A percentile compares a stretch with the other conserved stretches of the same genome.
Evolutionary conservation across 92 coral and sea anemone species (phyloP).

Genomic region (Parazoanthus darwini): DNA sequence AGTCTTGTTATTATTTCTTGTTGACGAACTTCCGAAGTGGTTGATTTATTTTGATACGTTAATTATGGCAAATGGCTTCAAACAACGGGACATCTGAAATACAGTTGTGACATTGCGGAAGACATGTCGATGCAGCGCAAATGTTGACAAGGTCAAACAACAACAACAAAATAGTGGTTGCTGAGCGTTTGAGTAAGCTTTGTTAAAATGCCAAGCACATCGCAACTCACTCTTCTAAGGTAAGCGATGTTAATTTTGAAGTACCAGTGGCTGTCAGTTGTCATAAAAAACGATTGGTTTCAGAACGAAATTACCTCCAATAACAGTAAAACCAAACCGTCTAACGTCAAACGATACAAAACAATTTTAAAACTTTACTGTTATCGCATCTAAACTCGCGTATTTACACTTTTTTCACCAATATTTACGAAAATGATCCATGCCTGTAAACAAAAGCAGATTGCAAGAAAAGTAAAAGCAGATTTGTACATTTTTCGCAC

Average conservation of each 20-base stretch:
- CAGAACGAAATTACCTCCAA: not conserved
- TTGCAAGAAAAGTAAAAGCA: not conserved
- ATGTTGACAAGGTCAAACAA: not conserved
- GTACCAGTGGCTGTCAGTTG: not conserved
- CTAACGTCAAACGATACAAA: not conserved
- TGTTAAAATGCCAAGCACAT: not conserved
- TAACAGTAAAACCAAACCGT: not conserved
- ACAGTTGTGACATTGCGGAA: not conserved
- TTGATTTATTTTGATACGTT: not conserved
- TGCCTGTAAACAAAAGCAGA: not conserved
- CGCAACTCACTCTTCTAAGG: not conserved
- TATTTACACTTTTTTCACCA: not conserved
- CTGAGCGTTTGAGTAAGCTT: not conserved
- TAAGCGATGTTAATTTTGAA: not conserved
- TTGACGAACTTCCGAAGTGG: constrained; percentile 6
- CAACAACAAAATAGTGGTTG: not conserved
- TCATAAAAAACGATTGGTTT: not conserved
- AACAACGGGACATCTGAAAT: not conserved
- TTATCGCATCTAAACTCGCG: not conserved
- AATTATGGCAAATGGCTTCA: not conserved
- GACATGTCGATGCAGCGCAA: not conserved
- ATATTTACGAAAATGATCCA: not conserved
- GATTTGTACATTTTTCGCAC: constrained; percentile 1
- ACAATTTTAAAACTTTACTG: not conserved
- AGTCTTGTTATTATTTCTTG: not conserved